Percentiles rank a stretch among this genome's conserved stretches.
phyloP scores from a whole-genome alignment of 2,797 vertebrate species.

The Paedocypris micromegethes region DNA sequence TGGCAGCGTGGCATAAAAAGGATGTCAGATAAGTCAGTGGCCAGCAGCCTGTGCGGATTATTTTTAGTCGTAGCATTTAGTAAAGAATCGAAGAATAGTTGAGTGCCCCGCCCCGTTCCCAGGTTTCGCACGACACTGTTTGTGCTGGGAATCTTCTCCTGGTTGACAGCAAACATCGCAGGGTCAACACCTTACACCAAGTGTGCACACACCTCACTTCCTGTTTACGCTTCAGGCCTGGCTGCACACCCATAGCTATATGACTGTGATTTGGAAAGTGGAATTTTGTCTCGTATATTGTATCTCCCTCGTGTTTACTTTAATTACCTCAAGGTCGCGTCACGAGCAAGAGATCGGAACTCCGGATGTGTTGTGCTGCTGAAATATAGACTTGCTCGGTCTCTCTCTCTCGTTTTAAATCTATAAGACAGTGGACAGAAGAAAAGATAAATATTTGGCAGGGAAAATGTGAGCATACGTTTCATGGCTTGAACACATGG shows the following conservation, averaged over 20 bases:
- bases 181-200: constrained; percentile 42
- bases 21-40: constrained; percentile 59
- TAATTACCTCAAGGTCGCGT: not conserved
- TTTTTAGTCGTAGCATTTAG: constrained; percentile 57
- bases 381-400: not conserved
- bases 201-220: constrained; percentile 42
- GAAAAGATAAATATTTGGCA: constrained; percentile 36
- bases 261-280: not conserved
- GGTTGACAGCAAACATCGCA: constrained; percentile 57
- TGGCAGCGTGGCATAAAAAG: constrained; percentile 59
- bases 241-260: constrained; percentile 15
- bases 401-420: not conserved
- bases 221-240: constrained; percentile 47
- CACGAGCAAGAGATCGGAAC: too few species aligned
- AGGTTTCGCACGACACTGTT: constrained; percentile 59
- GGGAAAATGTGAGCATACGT: constrained; percentile 40
- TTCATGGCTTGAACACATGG: constrained; percentile 49
- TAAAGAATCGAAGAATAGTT: constrained; percentile 44
- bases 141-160: constrained; percentile 61
- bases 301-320: not conserved
- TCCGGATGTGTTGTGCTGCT: not conserved
- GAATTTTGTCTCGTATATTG: not conserved
- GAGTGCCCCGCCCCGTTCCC: constrained; percentile 41
- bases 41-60: constrained; percentile 47
- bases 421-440: not conserved